Base-by-base conservation (phyloP, 2,113 vertebrate species). In the Cygnus buccinator region DNA sequence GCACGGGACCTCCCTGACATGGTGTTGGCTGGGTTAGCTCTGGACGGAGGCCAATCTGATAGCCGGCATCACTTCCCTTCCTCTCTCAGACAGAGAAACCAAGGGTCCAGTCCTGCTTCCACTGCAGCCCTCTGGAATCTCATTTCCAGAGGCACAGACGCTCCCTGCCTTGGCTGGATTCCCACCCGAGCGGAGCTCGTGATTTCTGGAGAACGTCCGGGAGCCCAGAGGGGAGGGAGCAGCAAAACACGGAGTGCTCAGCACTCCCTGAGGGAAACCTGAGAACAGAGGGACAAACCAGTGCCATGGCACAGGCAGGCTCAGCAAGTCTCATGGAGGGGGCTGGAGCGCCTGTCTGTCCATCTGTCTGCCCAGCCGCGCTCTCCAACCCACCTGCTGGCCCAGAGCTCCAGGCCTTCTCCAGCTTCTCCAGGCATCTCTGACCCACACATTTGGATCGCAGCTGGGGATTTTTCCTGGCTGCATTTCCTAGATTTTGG, bases 1-100 rank as follows among this genome's bases (percentile, higher is more conserved):
- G 12, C 55, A 10, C 57, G 18, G 37, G 14, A 55, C 29, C 14
- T 66, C 66, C 25, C 44, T 18, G 50, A 41, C 59, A 3, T 0
- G 5, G 44, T 6, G 5, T 31, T 18, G 74, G 59, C 84, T n/a
- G 20, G 6, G 52, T 13, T n/a, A 63, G 66, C 31, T 61, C 62
- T 16, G 76, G 41, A 26, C 4, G 12, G 43, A 6, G 44, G 26
- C 62, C 73, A 50, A 12, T 2, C 39, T n/a, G 25, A 59, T 6
- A 28, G 19, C 1, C 63, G 48, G 43, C 78, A 89, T 41, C 50
- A 1, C 44, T 22, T 12, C 29, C 33, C 37, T 9, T 37, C 13
- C 7, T 9, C 23, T 68, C 73, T 17, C 19, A 0, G 1, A n/a
- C 19, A 48, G 67, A 15, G 2, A n/a, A 58, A 67, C 1, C 0